A percentile compares a stretch with the other conserved stretches of the same genome.
Conservation (phyloP, 2,113 vertebrate species). For the Tyrannus savana region DNA sequence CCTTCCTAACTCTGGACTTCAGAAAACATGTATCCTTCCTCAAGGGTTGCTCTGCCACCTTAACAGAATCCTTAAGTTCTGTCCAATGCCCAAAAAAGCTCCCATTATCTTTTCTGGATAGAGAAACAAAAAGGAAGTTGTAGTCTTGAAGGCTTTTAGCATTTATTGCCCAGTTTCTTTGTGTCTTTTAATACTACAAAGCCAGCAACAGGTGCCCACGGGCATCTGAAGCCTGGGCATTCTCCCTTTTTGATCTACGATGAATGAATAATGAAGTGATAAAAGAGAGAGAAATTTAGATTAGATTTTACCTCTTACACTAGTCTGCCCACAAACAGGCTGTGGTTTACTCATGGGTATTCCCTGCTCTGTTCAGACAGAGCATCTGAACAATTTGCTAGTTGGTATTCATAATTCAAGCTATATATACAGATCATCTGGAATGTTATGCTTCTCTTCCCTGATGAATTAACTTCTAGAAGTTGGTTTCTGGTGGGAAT, state of each 20-base stretch:
- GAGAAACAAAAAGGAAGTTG: not conserved
- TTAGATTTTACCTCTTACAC: not conserved
- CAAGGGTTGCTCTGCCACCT: not conserved
- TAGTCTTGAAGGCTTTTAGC: not conserved
- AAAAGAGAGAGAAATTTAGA: not conserved
- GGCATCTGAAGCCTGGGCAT: not conserved
- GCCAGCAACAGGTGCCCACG: not conserved
- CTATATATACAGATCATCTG: not conserved
- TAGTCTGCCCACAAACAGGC: not conserved
- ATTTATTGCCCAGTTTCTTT: not conserved
- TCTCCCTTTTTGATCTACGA: not conserved
- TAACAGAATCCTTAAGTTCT: not conserved
- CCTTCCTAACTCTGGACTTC: not conserved
- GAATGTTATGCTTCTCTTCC: not conserved
- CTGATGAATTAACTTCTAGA: not conserved
- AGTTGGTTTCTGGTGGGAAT: slow-evolving; percentile 3
- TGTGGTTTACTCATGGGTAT: not conserved
- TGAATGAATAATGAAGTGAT: not conserved
- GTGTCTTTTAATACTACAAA: not conserved
- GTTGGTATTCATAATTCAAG: not conserved
- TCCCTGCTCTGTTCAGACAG: not conserved
- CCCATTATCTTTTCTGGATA: not conserved
- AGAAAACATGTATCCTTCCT: not conserved
- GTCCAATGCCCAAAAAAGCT: not conserved
- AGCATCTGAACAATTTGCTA: not conserved